phyloP scores from a whole-genome alignment of 2,888 invertebrate species.

The Hyppa rectilinea region DNA sequence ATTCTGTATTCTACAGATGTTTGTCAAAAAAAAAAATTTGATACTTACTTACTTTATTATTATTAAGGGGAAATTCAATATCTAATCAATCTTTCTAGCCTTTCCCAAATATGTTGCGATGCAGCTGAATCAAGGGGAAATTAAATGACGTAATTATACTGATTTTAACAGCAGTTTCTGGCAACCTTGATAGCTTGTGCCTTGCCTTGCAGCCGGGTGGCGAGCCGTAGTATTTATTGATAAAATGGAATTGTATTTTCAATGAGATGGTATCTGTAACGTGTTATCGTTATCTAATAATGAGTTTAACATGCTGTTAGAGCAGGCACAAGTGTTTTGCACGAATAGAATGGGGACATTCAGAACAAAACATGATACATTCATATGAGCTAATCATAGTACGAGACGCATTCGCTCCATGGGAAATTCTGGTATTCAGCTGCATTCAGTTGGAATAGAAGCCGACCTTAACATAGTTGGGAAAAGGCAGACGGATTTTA shows the following conservation, averaged over 20 bases:
- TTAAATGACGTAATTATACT: no score
- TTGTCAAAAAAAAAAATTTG: background rate
- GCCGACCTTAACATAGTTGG: background rate
- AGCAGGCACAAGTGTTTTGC: background rate
- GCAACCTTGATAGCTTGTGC: conserved; percentile 30
- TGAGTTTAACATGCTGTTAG: conserved; percentile 12
- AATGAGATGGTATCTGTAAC: conserved; percentile 31
- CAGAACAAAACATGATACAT: background rate
- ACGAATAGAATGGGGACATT: background rate
- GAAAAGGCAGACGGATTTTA: no score
- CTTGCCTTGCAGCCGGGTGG: conserved; percentile 24
- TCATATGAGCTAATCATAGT: no score
- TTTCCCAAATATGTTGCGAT: no score
- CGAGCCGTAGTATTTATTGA: conserved; percentile 23
- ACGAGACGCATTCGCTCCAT: no score
- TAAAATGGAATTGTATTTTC: conserved; percentile 35
- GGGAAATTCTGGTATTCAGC: no score
- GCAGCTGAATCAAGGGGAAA: no score
- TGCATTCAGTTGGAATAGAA: no score
- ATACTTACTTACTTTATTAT: background rate
- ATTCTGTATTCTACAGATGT: background rate
- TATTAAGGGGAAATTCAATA: background rate
- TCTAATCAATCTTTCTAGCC: no score
- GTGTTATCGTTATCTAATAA: conserved; percentile 24
- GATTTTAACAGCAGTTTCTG: background rate